A percentile compares a stretch with the other conserved stretches of the same genome.
Evolutionary conservation across 2,797 vertebrate species (phyloP).

Genomic region (Malurus splendens): DNA sequence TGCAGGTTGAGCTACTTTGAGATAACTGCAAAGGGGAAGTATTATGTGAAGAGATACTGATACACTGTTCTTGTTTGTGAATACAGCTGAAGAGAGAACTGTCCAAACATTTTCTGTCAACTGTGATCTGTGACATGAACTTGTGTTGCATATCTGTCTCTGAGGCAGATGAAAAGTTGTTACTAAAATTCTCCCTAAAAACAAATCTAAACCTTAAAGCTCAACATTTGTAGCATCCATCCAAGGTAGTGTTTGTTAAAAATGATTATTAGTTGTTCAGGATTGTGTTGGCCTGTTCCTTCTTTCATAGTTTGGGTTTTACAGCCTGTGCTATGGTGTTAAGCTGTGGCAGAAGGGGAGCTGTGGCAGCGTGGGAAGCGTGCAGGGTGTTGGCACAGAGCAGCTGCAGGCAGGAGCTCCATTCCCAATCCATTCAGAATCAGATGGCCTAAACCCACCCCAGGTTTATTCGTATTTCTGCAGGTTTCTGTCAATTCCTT

Average conservation of each 20-base stretch:
- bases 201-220: not conserved
- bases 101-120: not conserved
- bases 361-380: not conserved
- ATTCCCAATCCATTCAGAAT: slow-evolving; percentile 1
- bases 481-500: not conserved
- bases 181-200: not conserved
- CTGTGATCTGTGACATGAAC: not conserved
- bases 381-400: not conserved
- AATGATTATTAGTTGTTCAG: not conserved
- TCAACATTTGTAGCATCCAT: not conserved
- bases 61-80: not conserved
- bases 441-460: not conserved
- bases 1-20: not conserved
- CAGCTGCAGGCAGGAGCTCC: not conserved
- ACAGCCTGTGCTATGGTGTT: not conserved
- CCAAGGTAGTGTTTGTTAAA: not conserved
- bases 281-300: not conserved
- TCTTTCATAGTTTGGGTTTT: not conserved
- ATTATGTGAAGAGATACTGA: not conserved
- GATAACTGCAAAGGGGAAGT: not conserved
- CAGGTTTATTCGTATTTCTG: not conserved
- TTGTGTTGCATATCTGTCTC: not conserved
- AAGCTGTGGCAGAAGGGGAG: not conserved
- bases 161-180: not conserved
- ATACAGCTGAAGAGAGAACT: not conserved